Base-by-base conservation (phyloP, 2,888 invertebrate species). In the Harpalus rubripes region DNA sequence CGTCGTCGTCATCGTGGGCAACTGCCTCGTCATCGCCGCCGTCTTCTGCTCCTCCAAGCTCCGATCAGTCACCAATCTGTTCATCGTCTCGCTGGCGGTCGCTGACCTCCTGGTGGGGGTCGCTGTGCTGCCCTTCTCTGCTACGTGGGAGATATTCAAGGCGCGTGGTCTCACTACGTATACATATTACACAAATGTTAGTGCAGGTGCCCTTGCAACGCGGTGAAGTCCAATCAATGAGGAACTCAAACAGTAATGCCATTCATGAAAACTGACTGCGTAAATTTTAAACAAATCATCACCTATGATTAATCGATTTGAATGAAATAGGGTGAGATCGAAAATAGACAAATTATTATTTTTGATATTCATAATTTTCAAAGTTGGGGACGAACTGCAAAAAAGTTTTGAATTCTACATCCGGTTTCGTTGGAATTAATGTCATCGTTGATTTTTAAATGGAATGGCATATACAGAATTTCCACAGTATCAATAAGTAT, bases 61-160 rank as follows among this genome's bases (percentile, higher is more conserved):
- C 87, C 94, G 98, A 87, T 98, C 97, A 87, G 98, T 98, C 88
- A 99, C 98, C 86, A 99, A 99, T 91, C 94, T 98, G 90, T 98
- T 99, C 93, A 98, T 99, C 90, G 98, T 98, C 86, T 98, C 98
- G 72, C 93, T 99, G 89, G 99, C 99, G 0, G 97, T 98, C 18
- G 98, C 99, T 68, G 99, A 99, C 92, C 93, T 99, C 86, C 93
- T 98, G 89, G 98, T 99, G n/a, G 99, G 99, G 0, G 92, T 98
- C 6, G 96, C 98, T 22, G 98, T 99, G 76, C 93, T 99, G 88
- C 99, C 99, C 0, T 99, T 99, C 92, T 98, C 98, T 32, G 97
- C 98, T 81, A 97, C 98, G 22, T 96, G 98, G 93, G 98, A 98
- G 91, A 97, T 98, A 7, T 96, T 95, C 90, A 95, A 96, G 95